A percentile compares a stretch with the other conserved stretches of the same genome.
Evolutionary conservation across 2,113 vertebrate species (phyloP).

Genomic region (Nanorana parkeri): DNA sequence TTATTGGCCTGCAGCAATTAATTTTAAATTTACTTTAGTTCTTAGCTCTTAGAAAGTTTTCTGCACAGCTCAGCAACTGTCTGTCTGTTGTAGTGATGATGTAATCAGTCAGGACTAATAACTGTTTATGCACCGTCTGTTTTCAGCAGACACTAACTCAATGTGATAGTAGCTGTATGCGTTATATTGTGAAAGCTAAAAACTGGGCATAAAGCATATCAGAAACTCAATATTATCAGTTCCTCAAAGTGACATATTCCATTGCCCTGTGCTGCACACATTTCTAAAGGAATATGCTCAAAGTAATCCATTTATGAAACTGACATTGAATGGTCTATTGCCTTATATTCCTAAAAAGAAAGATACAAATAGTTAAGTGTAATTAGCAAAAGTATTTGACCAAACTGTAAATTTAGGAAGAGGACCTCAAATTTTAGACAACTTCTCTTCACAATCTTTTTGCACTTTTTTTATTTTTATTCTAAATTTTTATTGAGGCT

Average conservation of each 20-base stretch:
- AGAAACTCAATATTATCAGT: background rate
- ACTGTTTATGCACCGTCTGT: background rate
- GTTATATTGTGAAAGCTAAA: background rate
- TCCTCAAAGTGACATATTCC: background rate
- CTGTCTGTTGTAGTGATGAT: slow-evolving; percentile 4
- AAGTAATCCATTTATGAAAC: background rate
- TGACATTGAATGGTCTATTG: background rate
- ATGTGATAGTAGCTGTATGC: slow-evolving; percentile 15
- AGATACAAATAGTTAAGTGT: background rate
- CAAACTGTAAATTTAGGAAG: no score
- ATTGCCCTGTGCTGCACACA: background rate
- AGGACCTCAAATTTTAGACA: no score
- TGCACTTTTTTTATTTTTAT: no score
- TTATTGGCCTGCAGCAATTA: no score
- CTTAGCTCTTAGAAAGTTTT: background rate
- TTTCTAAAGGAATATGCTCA: background rate
- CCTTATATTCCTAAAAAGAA: background rate
- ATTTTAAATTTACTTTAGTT: background rate
- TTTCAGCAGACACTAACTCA: slow-evolving; percentile 20
- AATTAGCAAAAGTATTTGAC: background rate
- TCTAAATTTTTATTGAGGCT: no score
- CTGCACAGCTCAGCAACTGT: background rate
- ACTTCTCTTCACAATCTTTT: no score
- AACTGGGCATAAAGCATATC: background rate
- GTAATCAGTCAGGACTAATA: background rate